Conservation (phyloP, 1,140 invertebrate species). For the Bombyx mandarina region DNA sequence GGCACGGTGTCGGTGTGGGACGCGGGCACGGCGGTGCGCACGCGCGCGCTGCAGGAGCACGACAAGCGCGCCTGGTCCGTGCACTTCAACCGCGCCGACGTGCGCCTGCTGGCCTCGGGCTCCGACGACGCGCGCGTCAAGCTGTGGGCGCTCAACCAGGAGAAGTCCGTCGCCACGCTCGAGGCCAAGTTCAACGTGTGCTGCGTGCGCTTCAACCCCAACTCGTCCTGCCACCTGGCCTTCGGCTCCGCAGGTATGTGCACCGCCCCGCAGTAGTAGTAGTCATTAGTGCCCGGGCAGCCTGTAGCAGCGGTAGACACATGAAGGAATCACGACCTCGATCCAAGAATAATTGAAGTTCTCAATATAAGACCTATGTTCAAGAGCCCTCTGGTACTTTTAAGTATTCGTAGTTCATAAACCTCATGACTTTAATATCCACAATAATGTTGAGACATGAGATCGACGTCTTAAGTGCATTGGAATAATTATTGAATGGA, state of each 20-base stretch:
- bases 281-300: too few species aligned
- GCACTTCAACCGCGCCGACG: conserved; percentile 95
- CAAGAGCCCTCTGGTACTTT: too few species aligned
- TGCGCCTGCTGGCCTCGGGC: conserved; percentile 91
- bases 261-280: conserved; percentile 8
- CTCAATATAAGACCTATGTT: too few species aligned
- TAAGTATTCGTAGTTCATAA: too few species aligned
- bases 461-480: too few species aligned
- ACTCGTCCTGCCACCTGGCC: conserved; percentile 87
- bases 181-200: conserved; percentile 81
- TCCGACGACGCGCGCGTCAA: conserved; percentile 97
- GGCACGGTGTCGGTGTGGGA: conserved; percentile 96
- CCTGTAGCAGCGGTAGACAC: too few species aligned
- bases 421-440: too few species aligned
- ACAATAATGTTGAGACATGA: too few species aligned
- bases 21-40: conserved; percentile 83
- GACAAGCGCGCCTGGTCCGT: conserved; percentile 98
- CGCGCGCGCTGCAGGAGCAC: conserved; percentile 88
- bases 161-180: conserved; percentile 83
- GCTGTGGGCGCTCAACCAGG: conserved; percentile 91
- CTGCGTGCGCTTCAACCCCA: conserved; percentile 96
- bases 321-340: too few species aligned
- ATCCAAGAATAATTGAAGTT: too few species aligned
- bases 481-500: too few species aligned
- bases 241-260: conserved; percentile 97